Percentiles rank a stretch among this genome's conserved stretches.
These are phyloP conservation scores for Mesorhabditis spiculigera DNA, from an alignment of 2,888 invertebrate genomes.

Conservation along the genomic window DNA sequence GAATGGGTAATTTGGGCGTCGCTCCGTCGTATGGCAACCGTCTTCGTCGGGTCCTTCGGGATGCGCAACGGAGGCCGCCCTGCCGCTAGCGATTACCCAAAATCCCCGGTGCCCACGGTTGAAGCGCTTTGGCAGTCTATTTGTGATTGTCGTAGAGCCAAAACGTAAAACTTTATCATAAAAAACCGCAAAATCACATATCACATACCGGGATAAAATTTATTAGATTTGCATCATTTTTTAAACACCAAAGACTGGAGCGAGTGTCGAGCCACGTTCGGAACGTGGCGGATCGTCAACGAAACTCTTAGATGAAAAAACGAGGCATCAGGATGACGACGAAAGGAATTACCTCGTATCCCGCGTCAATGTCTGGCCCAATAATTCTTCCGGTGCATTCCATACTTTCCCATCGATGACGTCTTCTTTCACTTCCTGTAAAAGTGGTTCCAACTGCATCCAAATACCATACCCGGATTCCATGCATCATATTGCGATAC, in stretches of 20 bases:
- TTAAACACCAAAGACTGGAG: not conserved
- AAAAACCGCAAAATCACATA: too few relatives aligned
- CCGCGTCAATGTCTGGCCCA: constrained; percentile 20
- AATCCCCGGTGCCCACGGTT: too few relatives aligned
- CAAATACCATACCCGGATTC: constrained; percentile 33
- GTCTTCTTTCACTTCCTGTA: constrained; percentile 25
- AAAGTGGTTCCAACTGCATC: not conserved
- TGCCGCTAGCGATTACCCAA: too few relatives aligned
- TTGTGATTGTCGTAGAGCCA: too few relatives aligned
- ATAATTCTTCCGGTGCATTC: constrained; percentile 21
- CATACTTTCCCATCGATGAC: constrained; percentile 28
- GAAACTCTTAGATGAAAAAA: constrained; percentile 19
- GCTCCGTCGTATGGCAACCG: too few relatives aligned
- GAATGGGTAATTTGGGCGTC: too few relatives aligned
- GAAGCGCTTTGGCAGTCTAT: too few relatives aligned
- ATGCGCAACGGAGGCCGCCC: too few relatives aligned
- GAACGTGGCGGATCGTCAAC: constrained; percentile 29
- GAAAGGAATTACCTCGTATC: constrained; percentile 18
- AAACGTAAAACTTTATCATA: too few relatives aligned
- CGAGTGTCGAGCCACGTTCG: constrained; percentile 18
- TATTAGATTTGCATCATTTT: not conserved
- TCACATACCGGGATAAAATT: too few relatives aligned
- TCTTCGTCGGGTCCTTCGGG: too few relatives aligned
- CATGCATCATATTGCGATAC: constrained; percentile 70
- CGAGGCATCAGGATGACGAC: not conserved